Evolutionary conservation across 1,140 invertebrate species (phyloP), one percentile per base, ranked within the genome.

Genomic region (Calliopsis andreniformis): DNA sequence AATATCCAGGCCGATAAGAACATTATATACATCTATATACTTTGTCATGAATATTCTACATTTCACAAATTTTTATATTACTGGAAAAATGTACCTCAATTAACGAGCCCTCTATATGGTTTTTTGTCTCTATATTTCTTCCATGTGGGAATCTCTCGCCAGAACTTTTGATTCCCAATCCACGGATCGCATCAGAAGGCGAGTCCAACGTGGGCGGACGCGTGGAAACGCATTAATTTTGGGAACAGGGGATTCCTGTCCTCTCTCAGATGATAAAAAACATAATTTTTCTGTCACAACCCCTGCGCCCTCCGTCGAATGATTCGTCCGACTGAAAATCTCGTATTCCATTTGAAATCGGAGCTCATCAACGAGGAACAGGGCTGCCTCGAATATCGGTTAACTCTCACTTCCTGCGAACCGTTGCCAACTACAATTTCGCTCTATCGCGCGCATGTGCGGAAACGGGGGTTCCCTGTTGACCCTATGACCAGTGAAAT

Each of bases 201-300:
- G 30, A 18, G 20, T 35, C 30, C 20, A 6, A 18, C 16, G 16
- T 6, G 18, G 23, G 3, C 30, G 43, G 6, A 47, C 18, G 6
- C 20, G 35, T 30, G 35, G 30, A 69, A 82, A 78, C 59, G 51
- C 59, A 69, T 73, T 83, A 83, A 83, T 78, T 77, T 53, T 28
- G 64, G 7, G 39, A 32, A 39, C 39, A 30, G 20, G 28, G 23
- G 51, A 16, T 59, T 43, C 51, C 32, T 30, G 62, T 23, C 12
- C 10, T 8, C n/a, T 66, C 43, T 66, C 49, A 14, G 18, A 42
- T 51, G 68, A 55, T 75, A 69, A 61, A 64, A n/a, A 62, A 45
- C n/a, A 25, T 53, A 51, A 82, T 78, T 61, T 47, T 49, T 75
- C 59, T 66, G 32, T 30, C 47, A n/a, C 35, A 30, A 45, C 25